Base-by-base conservation (phyloP, 2,888 invertebrate species). In the Acrocera orbiculus region DNA sequence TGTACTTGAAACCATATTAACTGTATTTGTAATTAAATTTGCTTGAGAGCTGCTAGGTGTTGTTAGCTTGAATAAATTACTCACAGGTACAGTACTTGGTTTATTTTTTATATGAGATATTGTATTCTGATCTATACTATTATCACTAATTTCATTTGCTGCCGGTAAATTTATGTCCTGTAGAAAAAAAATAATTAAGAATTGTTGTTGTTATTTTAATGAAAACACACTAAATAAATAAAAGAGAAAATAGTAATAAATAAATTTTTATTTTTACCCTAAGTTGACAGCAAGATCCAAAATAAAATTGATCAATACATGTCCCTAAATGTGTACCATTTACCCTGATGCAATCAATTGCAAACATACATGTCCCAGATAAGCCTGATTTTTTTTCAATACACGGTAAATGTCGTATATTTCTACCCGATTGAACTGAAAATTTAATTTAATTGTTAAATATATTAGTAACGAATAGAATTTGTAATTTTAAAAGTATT, bases 301-400 rank as follows among this genome's bases (percentile, higher is more conserved):
- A 89, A 62, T 87, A 89, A 58, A 89, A 89, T 42, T 86, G 73
- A 60, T 90, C 89, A 50, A 89, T 85, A 57, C 90, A 90, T 2
- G 87, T 87, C 19, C 87, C 89, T 43, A 90, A 63, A 49, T 90
- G 89, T 1, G 86, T 80, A 26, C 90, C 90, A 53, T 89, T 89
- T 39, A 80, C 73, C 64, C 86, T 83, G 29, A 83, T 70, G 55
- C 89, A 90, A 49, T 89, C 83, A 58, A 86, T 86, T 39, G 87
- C 89, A 53, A 90, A 90, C 90, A 90, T 90, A 52, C 90, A 90
- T 1, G 83, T 69, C 1, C 90, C 89, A 40, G 76, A 76, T 44
- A 80, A 73, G 22, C 74, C 77, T 19, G 76, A 75, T 51, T 74
- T 71, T 52, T 81, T 69, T 36, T 83, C 82, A 54, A 85, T 74